phyloP scores from a whole-genome alignment of 2,113 vertebrate species.

The Erinaceus europaeus region DNA sequence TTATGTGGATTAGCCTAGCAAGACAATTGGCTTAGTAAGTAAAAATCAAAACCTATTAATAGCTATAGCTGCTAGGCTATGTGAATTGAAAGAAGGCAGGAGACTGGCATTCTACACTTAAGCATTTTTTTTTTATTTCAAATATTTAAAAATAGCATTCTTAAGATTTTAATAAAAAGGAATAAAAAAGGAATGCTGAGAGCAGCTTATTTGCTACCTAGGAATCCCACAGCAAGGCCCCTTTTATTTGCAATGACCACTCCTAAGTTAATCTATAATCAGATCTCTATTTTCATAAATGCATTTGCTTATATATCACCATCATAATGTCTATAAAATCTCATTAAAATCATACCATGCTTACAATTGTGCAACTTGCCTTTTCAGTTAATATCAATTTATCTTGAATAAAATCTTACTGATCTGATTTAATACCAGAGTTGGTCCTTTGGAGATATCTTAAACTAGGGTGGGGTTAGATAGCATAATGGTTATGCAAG shows the following conservation, averaged over 20 bases:
- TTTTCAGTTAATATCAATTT: not conserved
- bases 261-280: not conserved
- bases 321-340: not conserved
- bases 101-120: not conserved
- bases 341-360: not conserved
- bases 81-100: not conserved
- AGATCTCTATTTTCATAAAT: not conserved
- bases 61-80: not conserved
- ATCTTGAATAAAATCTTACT: not conserved
- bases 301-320: not conserved
- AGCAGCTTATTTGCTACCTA: not conserved
- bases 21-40: not conserved
- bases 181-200: not conserved
- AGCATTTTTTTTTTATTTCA: not conserved
- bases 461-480: too few species aligned
- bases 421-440: not conserved
- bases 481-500: too few species aligned
- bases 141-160: not conserved
- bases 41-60: not conserved
- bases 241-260: not conserved
- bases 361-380: not conserved
- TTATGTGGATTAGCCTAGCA: constrained; percentile 95
- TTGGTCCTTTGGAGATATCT: not conserved
- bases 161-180: not conserved
- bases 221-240: not conserved